These are phyloP conservation scores for Tyrophagus putrescentiae DNA, from an alignment of 1,140 invertebrate genomes.

Conservation along the genomic window DNA sequence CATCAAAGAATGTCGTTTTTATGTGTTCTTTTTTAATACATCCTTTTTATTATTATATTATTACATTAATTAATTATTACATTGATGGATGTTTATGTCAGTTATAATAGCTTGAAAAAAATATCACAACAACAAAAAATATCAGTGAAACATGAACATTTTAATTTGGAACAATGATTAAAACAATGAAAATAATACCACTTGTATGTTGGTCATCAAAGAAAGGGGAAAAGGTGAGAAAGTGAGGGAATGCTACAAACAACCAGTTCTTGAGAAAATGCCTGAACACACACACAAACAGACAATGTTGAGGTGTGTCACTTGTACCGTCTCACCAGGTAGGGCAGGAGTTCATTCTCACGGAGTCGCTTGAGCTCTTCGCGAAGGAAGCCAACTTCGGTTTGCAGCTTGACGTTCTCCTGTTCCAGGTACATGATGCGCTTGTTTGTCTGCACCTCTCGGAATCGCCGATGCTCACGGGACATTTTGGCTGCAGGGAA, in stretches of 20 bases:
- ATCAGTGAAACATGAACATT: neutral
- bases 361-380: conserved; percentile 32
- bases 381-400: conserved; percentile 31
- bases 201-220: no score
- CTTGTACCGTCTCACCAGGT: neutral
- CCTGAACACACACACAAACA: no score
- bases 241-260: no score
- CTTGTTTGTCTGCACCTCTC: conserved; percentile 30
- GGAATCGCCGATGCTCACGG: conserved; percentile 32
- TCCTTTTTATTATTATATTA: no score
- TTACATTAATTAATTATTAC: no score
- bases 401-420: conserved; percentile 34
- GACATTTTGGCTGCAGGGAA: conserved; percentile 36
- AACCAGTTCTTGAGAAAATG: no score
- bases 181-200: neutral
- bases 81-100: no score
- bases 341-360: conserved; percentile 22
- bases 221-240: no score
- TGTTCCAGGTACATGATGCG: conserved; percentile 33
- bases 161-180: neutral
- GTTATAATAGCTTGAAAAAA: no score
- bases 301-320: neutral
- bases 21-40: no score
- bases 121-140: neutral
- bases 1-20: no score